Base-by-base conservation (phyloP, 2,113 vertebrate genomes). In the Mohoua ochrocephala region DNA sequence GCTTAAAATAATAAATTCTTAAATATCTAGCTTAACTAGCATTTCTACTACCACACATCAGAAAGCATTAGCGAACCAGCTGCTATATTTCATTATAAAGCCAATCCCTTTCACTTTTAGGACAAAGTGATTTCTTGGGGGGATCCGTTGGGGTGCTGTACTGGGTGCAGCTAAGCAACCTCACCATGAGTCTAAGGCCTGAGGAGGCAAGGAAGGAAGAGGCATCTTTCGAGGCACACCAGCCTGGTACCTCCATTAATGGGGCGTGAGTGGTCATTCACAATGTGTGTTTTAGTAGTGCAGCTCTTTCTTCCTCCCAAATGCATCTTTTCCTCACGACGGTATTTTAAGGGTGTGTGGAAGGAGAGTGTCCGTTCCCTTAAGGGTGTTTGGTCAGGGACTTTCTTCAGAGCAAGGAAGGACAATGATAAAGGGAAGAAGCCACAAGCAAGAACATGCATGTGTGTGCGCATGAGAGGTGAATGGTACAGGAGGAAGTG, bases 141-240 rank as follows among this genome's bases (percentile, higher is more conserved):
- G 7, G 6, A 2, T 35, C 9, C 8, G 0, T 11, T 60, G 30
- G 49, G 17, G 2, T 63, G 15, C 7, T 70, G 5, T 39, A 13
- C 14, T 31, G 17, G 9, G 28, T 61, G 8, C 7, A 87, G 23
- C 24, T 54, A 57, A 18, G 12, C n/a, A 63, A 75, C 9, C 24
- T 61, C 13, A 15, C 16, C 3, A 3, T 19, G 19, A 89, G 24
- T 31, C 31, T 49, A 15, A 60, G 33, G 7, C 7, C 60, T 49
- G 44, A 52, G 19, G 6, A 89, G n/a, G 7, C 6, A 54, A 49
- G 30, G 41, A 49, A 56, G 35, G 27, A 71, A 39, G 8, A 42
- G 8, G 1, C 30, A 7, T 20, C 3, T 78, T 56, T 44, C 33
- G 53, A 15, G 23, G 11, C 22, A 44, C 31, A 42, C 3, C 24